Conservation (phyloP, 1,140 invertebrate genomes). For the Drosophila tani region DNA sequence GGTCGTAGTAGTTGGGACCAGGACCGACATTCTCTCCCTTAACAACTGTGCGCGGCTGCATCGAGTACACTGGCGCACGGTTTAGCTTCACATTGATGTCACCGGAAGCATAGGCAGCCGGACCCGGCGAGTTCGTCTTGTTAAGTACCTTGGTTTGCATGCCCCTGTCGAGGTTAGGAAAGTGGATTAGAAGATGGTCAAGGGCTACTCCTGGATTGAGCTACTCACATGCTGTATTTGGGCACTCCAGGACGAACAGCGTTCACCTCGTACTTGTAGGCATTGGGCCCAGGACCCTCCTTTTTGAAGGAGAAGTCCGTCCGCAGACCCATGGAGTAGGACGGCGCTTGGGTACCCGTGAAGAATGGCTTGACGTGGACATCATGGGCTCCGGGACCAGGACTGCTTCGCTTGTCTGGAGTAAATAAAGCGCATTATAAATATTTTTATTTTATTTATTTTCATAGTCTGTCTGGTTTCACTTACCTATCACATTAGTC, state of each 20-base stretch:
- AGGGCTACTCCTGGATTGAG: neutral
- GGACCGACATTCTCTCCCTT: constrained; percentile 68
- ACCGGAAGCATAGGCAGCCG: constrained; percentile 86
- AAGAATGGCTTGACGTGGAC: constrained; percentile 85
- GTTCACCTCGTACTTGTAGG: constrained; percentile 86
- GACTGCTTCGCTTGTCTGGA: constrained; percentile 73
- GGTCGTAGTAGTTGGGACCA: constrained; percentile 85
- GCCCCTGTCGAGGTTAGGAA: constrained; percentile 77
- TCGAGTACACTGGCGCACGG: constrained; percentile 84
- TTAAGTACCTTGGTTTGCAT: constrained; percentile 65
- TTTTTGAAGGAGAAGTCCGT: constrained; percentile 83
- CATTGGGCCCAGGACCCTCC: constrained; percentile 87
- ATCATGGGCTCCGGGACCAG: constrained; percentile 87
- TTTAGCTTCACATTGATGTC: constrained; percentile 73
- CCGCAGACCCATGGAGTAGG: constrained; percentile 86
- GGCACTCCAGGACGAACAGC: constrained; percentile 81
- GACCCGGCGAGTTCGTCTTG: constrained; percentile 86
- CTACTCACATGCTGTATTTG: constrained; percentile 86
- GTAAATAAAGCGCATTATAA: neutral
- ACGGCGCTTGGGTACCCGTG: constrained; percentile 85
- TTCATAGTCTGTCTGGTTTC: too few relatives aligned
- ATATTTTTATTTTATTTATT: neutral
- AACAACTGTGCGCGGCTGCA: constrained; percentile 53
- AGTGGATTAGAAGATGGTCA: rapidly evolving
- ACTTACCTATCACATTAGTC: constrained; percentile 55